Evolutionary conservation across 2,113 vertebrate genomes (phyloP).

Genomic region (Corydoras sp.): DNA sequence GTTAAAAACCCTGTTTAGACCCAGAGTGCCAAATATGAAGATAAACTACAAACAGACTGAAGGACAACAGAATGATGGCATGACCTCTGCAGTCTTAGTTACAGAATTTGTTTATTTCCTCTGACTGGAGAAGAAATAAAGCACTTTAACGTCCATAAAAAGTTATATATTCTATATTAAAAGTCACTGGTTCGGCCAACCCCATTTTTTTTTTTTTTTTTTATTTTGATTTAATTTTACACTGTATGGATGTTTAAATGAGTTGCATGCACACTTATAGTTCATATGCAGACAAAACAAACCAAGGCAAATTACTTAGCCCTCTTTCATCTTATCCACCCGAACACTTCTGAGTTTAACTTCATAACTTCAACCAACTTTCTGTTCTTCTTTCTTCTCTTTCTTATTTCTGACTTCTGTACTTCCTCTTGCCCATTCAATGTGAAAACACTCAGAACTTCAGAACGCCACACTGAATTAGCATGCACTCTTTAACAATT

Average conservation of each 20-base stretch:
- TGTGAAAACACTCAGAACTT: constrained; percentile 78
- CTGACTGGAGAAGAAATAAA: too few relatives aligned
- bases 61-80: too few relatives aligned
- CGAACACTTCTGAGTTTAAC: constrained; percentile 99
- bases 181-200: too few relatives aligned
- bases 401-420: constrained; percentile 91
- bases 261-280: constrained; percentile 33
- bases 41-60: too few relatives aligned
- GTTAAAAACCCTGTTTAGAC: too few relatives aligned
- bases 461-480: constrained; percentile 85
- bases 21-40: too few relatives aligned
- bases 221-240: too few relatives aligned
- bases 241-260: background rate
- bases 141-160: too few relatives aligned
- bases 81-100: too few relatives aligned
- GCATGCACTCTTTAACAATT: constrained; percentile 81
- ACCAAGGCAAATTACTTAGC: constrained; percentile 97
- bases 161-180: too few relatives aligned
- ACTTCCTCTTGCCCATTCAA: constrained; percentile 88
- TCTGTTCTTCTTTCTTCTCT: constrained; percentile 99
- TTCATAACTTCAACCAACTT: constrained; percentile 82
- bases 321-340: constrained; percentile 88
- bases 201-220: too few relatives aligned
- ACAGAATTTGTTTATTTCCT: too few relatives aligned
- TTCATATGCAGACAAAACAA: constrained; percentile 69